A percentile compares a stretch with the other conserved stretches of the same genome.
These are phyloP conservation scores for Microctonus brassicae DNA, from an alignment of 2,888 invertebrate genomes.

Conservation along the genomic window DNA sequence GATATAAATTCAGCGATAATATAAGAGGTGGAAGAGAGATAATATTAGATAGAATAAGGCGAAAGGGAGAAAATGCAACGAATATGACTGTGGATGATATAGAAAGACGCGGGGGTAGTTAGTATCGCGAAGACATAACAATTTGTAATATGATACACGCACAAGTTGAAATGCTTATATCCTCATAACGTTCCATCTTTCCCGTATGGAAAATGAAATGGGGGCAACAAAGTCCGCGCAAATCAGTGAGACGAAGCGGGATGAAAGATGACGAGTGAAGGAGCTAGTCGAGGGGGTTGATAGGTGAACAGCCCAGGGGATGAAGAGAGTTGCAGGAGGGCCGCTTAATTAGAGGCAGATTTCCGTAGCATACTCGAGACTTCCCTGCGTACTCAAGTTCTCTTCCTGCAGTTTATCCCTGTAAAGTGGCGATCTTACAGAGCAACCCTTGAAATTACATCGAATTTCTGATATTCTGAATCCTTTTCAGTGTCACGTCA, in stretches of 20 bases:
- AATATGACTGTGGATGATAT: slow-evolving; percentile 7
- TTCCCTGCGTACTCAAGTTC: slow-evolving; percentile 63
- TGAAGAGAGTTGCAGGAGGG: slow-evolving; percentile 53
- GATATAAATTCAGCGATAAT: neutral
- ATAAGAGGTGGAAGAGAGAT: neutral
- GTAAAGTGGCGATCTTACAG: slow-evolving; percentile 65
- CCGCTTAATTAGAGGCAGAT: slow-evolving; percentile 69
- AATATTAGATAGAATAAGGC: neutral
- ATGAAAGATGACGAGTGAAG: slow-evolving; percentile 67
- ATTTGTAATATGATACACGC: slow-evolving; percentile 68
- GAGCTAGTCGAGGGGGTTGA: slow-evolving; percentile 45
- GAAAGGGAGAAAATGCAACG: slow-evolving; percentile 25
- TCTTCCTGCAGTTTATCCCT: slow-evolving; percentile 65
- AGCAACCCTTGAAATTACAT: slow-evolving; percentile 61
- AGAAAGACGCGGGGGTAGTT: neutral
- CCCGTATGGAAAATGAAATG: neutral
- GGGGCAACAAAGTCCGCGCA: neutral
- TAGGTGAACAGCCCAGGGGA: slow-evolving; percentile 24
- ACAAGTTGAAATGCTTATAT: slow-evolving; percentile 59
- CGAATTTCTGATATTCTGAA: slow-evolving; percentile 42
- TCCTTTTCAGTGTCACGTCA: slow-evolving; percentile 21
- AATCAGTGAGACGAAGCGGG: slow-evolving; percentile 37
- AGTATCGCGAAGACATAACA: slow-evolving; percentile 61
- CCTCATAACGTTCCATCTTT: slow-evolving; percentile 19
- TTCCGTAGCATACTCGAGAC: slow-evolving; percentile 68